Evolutionary conservation across 1,140 invertebrate genomes (phyloP).

Genomic region (Kradibia gibbosae): DNA sequence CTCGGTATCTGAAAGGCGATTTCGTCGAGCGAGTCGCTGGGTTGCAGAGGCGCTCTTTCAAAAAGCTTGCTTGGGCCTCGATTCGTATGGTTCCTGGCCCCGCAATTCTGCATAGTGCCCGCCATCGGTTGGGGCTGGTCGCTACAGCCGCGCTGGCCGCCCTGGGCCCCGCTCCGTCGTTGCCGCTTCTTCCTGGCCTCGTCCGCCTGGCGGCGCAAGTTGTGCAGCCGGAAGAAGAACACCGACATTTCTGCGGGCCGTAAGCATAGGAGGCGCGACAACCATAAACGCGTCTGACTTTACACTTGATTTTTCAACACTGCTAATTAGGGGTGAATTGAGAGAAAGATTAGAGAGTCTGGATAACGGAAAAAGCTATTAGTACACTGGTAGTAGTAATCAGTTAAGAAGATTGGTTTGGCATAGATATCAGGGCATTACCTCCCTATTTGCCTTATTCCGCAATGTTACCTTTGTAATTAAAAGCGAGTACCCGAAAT

Average conservation of each 20-base stretch:
- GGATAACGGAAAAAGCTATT: no score
- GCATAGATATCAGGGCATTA: no score
- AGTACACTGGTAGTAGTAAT: no score
- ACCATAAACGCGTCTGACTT: neutral
- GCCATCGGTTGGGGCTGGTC: constrained; percentile 71
- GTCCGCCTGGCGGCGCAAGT: constrained; percentile 87
- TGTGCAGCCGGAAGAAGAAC: constrained; percentile 95
- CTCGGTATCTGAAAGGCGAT: constrained; percentile 93
- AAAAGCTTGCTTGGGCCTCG: constrained; percentile 83
- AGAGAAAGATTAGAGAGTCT: no score
- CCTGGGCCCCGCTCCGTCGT: constrained; percentile 70
- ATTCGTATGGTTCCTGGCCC: constrained; percentile 66
- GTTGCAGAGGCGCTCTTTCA: constrained; percentile 85
- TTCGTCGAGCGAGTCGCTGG: constrained; percentile 90
- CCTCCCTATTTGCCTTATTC: no score
- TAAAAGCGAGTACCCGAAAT: no score
- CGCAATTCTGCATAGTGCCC: constrained; percentile 68
- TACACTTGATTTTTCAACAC: no score
- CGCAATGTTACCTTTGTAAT: no score
- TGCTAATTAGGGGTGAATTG: no score
- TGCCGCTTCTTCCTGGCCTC: constrained; percentile 76
- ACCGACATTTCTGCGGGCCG: constrained; percentile 83
- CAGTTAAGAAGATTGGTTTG: no score
- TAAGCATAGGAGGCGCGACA: no score
- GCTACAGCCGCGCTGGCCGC: constrained; percentile 64